Evolutionary conservation across 2,888 invertebrate genomes (phyloP).

Genomic region (Mesochorus sp.): DNA sequence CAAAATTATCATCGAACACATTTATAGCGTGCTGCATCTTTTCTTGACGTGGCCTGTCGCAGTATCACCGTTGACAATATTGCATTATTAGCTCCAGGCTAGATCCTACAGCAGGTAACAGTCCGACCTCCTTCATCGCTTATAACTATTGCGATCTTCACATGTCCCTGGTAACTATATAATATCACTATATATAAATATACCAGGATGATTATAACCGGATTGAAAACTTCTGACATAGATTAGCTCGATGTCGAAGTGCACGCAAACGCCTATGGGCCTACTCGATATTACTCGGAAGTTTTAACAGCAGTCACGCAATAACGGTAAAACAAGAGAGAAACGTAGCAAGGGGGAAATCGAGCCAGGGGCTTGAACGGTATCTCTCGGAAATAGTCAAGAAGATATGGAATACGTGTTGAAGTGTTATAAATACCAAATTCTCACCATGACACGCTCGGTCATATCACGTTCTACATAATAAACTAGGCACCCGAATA

Average conservation of each 20-base stretch:
- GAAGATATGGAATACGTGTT: background rate
- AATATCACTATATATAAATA: too few species aligned
- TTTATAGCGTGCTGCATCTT: too few species aligned
- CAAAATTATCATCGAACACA: too few species aligned
- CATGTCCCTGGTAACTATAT: background rate
- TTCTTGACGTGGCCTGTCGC: too few species aligned
- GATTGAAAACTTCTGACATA: conserved; percentile 41
- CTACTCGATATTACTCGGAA: conserved; percentile 27
- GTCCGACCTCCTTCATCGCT: too few species aligned
- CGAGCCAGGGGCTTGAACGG: background rate
- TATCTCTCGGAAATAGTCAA: background rate
- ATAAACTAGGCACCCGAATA: too few species aligned
- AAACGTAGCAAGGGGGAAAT: background rate
- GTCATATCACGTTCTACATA: background rate
- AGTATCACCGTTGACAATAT: too few species aligned
- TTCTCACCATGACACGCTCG: too few species aligned
- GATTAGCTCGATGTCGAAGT: conserved; percentile 35
- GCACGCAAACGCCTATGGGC: conserved; percentile 31
- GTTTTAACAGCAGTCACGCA: conserved; percentile 30
- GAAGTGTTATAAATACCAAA: background rate
- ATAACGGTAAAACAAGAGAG: background rate
- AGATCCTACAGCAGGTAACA: too few species aligned
- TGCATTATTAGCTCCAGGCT: background rate
- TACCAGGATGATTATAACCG: conserved; percentile 30
- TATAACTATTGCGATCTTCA: background rate